phyloP scores from a whole-genome alignment of 2,113 vertebrate species.

The Lepus timidus region DNA sequence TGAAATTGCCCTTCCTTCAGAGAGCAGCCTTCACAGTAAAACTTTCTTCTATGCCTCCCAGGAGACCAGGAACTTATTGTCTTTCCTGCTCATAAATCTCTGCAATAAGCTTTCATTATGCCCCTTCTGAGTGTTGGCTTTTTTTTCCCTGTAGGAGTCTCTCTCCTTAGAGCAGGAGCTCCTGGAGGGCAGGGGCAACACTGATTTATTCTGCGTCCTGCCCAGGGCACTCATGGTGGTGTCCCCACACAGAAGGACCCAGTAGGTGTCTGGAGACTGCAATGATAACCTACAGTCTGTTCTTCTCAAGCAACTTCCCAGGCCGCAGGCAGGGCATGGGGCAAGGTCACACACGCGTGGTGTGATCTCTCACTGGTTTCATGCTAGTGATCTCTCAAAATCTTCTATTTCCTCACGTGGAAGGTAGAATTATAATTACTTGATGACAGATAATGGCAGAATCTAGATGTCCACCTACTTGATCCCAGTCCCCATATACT shows the following conservation, averaged over 20 bases:
- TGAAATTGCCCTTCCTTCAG: too few relatives aligned
- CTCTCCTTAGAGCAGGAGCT: conserved; percentile 36
- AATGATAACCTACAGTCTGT: not conserved
- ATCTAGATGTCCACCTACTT: not conserved
- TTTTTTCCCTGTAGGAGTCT: not conserved
- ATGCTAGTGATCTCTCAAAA: not conserved
- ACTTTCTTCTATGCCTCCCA: too few relatives aligned
- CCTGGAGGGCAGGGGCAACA: not conserved
- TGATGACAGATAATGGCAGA: conserved; percentile 12
- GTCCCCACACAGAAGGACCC: not conserved
- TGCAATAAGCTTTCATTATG: too few relatives aligned
- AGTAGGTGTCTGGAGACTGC: not conserved
- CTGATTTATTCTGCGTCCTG: not conserved
- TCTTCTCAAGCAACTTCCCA: not conserved
- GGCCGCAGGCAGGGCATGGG: not conserved
- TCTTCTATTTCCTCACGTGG: not conserved
- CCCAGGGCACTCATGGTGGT: not conserved
- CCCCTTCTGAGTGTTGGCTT: not conserved
- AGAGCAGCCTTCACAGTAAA: too few relatives aligned
- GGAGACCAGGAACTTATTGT: too few relatives aligned
- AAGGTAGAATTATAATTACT: not conserved
- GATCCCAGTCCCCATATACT: not conserved
- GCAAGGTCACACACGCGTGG: not conserved
- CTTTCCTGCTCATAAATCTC: too few relatives aligned
- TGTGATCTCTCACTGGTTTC: not conserved